A percentile compares a stretch with the other conserved stretches of the same genome.
Evolutionary conservation across 2,797 vertebrate species (phyloP).

Genomic region (Myotis pilosus): DNA sequence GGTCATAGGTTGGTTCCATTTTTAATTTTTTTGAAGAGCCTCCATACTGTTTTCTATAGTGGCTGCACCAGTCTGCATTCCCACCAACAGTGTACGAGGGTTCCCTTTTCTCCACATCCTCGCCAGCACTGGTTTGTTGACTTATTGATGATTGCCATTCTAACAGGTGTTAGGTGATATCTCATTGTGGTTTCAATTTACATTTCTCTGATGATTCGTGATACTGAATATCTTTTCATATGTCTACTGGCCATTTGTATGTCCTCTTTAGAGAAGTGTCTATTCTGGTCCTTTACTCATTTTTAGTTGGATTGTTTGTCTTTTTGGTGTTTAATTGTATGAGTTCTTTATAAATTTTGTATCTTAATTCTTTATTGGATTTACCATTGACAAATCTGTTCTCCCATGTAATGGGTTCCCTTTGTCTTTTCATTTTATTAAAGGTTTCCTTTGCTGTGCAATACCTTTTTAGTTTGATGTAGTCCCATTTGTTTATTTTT

Average conservation of each 20-base stretch:
- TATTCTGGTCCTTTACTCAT: not conserved
- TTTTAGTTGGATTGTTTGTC: not conserved
- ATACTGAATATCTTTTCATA: not conserved
- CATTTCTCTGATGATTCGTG: not conserved
- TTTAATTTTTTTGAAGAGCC: not conserved
- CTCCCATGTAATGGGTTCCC: not conserved
- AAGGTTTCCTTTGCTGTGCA: not conserved
- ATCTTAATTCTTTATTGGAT: not conserved
- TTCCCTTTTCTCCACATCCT: not conserved
- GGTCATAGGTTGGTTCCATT: not conserved
- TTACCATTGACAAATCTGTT: not conserved
- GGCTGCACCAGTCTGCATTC: not conserved
- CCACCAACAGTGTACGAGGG: not conserved
- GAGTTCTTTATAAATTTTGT: not conserved
- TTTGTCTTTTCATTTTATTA: not conserved
- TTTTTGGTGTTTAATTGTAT: not conserved
- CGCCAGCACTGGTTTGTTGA: not conserved
- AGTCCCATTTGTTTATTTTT: not conserved
- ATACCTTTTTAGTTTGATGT: not conserved
- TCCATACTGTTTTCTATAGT: not conserved
- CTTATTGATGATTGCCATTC: not conserved
- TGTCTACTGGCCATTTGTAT: not conserved
- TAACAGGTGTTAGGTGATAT: not conserved
- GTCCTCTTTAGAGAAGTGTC: not conserved
- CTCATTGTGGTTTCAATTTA: not conserved